phyloP scores from a whole-genome alignment of 1,140 invertebrate species.

The Dreissena rostriformis region DNA sequence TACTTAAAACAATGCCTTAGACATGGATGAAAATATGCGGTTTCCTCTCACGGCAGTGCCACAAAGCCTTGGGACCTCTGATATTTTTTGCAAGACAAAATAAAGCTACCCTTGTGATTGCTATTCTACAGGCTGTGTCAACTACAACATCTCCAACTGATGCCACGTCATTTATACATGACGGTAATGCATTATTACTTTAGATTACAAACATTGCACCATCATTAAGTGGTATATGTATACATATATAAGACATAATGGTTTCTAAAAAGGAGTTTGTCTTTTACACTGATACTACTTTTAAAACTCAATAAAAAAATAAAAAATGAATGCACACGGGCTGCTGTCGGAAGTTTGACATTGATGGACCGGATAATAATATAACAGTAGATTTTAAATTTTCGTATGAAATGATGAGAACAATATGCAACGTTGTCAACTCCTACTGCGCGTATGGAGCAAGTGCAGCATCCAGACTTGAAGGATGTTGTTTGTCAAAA shows the following conservation, averaged over 20 bases:
- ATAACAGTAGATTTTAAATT: slow-evolving; percentile 48
- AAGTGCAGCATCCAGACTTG: not conserved
- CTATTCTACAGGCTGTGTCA: too few relatives aligned
- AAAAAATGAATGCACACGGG: slow-evolving; percentile 27
- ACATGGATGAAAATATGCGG: too few relatives aligned
- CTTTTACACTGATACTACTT: slow-evolving; percentile 14
- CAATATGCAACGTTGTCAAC: slow-evolving; percentile 43
- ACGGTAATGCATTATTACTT: slow-evolving; percentile 58
- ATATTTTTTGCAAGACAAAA: too few relatives aligned
- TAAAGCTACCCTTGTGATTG: too few relatives aligned
- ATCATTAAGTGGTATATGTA: slow-evolving; percentile 28
- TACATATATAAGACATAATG: slow-evolving; percentile 22
- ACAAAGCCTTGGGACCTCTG: too few relatives aligned
- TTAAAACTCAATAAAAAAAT: slow-evolving; percentile 7
- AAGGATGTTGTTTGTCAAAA: too few relatives aligned
- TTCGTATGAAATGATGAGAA: slow-evolving; percentile 61
- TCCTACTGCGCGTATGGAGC: slow-evolving; percentile 42
- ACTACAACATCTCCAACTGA: slow-evolving; percentile 11
- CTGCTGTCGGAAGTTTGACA: slow-evolving; percentile 12
- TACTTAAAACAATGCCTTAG: too few relatives aligned
- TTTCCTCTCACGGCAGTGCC: too few relatives aligned
- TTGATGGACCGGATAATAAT: slow-evolving; percentile 48
- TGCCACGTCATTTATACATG: slow-evolving; percentile 24
- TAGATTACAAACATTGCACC: slow-evolving; percentile 32
- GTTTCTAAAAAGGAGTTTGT: slow-evolving; percentile 5